phyloP scores from a whole-genome alignment of 1,140 invertebrate genomes.

The Brachionus paranguensis region DNA sequence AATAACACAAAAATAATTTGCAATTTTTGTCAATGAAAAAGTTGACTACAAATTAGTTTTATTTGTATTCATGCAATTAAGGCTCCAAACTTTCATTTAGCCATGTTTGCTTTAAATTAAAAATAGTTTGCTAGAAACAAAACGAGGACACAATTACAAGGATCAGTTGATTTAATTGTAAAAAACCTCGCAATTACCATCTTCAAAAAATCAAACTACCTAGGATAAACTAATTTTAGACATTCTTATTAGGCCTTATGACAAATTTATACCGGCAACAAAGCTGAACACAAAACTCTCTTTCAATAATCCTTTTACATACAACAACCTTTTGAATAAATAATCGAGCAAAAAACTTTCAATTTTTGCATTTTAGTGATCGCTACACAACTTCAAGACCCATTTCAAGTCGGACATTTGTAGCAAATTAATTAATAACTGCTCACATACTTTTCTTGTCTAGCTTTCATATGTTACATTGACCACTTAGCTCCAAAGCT shows the following conservation, averaged over 20 bases:
- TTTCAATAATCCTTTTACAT: slow-evolving; percentile 1
- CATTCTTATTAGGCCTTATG: background rate
- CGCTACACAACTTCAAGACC: background rate
- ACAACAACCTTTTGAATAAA: slow-evolving; percentile 24
- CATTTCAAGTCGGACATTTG: background rate
- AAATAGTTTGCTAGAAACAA: background rate
- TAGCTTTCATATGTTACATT: background rate
- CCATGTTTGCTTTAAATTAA: background rate
- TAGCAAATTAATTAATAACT: background rate
- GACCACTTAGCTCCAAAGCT: background rate
- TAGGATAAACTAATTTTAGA: background rate
- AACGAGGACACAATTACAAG: background rate
- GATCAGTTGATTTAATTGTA: background rate
- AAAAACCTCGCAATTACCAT: background rate
- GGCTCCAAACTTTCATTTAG: background rate
- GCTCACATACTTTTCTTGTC: background rate
- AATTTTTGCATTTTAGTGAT: background rate
- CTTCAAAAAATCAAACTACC: background rate
- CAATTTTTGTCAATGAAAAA: background rate
- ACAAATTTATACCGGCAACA: background rate
- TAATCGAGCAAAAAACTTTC: background rate
- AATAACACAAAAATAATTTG: background rate
- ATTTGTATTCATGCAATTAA: background rate
- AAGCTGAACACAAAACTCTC: background rate
- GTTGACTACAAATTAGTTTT: background rate